These are phyloP conservation scores for Cyanoliseus patagonus DNA, from an alignment of 2,113 vertebrate species.

Conservation along the genomic window DNA sequence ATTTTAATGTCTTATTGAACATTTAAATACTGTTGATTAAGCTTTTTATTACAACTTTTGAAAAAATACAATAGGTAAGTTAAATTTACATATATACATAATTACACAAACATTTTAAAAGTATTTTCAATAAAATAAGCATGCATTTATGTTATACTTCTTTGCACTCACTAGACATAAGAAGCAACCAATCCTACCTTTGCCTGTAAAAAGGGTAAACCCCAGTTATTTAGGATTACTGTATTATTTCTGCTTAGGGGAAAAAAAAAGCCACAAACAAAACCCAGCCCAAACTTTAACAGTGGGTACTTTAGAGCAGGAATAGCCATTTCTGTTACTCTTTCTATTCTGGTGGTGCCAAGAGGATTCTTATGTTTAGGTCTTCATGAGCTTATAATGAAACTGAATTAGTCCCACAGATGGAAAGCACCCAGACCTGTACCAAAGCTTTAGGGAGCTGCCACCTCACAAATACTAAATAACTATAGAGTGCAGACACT, in stretches of 20 bases:
- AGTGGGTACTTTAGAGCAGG: background rate
- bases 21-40: background rate
- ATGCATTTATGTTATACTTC: background rate
- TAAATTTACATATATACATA: background rate
- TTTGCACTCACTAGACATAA: background rate
- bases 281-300: background rate
- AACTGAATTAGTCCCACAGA: background rate
- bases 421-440: background rate
- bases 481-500: background rate
- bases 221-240: background rate
- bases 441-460: background rate
- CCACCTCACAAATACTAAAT: background rate
- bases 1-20: background rate
- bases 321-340: background rate
- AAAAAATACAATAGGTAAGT: background rate
- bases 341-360: background rate
- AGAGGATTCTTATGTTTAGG: background rate
- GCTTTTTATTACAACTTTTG: background rate
- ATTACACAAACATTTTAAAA: background rate
- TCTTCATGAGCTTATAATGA: background rate
- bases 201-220: background rate
- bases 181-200: background rate
- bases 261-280: background rate
- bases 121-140: background rate
- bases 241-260: background rate